phyloP scores from a whole-genome alignment of 2,113 vertebrate genomes.

The Progne subis region DNA sequence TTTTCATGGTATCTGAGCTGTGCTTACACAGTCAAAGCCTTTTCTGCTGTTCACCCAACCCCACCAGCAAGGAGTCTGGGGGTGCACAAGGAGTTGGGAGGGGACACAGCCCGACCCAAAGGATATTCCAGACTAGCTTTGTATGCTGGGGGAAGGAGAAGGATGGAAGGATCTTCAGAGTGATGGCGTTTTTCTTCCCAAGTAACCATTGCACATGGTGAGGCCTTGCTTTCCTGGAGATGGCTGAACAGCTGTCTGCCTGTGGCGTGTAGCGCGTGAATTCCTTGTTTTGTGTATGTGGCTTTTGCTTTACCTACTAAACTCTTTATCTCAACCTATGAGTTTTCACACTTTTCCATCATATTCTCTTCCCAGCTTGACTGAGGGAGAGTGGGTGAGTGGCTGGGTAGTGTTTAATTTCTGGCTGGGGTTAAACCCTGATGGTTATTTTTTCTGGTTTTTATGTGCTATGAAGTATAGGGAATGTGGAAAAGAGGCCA shows the following conservation, averaged over 20 bases:
- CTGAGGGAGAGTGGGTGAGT: fast-evolving
- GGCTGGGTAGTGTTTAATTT: background rate
- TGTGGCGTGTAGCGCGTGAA: background rate
- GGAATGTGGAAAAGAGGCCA: background rate
- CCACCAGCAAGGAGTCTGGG: background rate
- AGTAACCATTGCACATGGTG: fast-evolving
- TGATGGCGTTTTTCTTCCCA: background rate
- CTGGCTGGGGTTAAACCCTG: background rate
- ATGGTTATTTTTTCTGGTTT: background rate
- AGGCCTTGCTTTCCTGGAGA: background rate
- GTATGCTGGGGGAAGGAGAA: background rate
- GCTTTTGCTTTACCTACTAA: background rate
- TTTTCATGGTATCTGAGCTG: background rate
- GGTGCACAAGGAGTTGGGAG: background rate
- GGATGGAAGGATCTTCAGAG: background rate
- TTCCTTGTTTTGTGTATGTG: background rate
- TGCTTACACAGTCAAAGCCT: background rate
- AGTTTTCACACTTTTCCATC: background rate
- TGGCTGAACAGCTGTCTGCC: background rate
- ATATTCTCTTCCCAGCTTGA: background rate
- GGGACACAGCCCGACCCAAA: background rate
- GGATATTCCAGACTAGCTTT: background rate
- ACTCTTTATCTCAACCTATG: background rate
- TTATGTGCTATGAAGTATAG: background rate
- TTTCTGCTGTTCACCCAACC: background rate